Base-by-base conservation (phyloP, 2,797 vertebrate species). In the Limnodromus scolopaceus region DNA sequence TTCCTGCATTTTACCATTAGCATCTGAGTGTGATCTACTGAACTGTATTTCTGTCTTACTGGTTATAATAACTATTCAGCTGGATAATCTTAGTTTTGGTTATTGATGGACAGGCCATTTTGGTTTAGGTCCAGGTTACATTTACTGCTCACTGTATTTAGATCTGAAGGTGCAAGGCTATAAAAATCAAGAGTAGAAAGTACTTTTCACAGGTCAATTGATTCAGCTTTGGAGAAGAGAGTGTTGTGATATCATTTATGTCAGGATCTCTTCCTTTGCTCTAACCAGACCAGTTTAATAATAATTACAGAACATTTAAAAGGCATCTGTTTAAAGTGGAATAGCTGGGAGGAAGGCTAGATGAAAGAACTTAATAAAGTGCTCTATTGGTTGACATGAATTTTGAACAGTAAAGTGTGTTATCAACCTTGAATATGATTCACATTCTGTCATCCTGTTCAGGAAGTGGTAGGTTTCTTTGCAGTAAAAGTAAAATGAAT, bases 161-260 rank as follows among this genome's bases (percentile, higher is more conserved):
- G 24, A 72, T 61, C 18, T 57, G 54, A 89, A 80, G 30, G 32
- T 53, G 60, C 17, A 83, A 89, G 17, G 16, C 25, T 85, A n/a
- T 57, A 74, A 84, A 93, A 82, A 70, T 19, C 70, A 3, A 53
- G 8, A 76, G 12, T 9, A 58, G 45, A 80, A 91, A 75, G 30
- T 81, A 58, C 32, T 87, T 91, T 91, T 89, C 71, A 93, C 49
- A 58, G 57, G 41, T 91, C 45, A 83, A 91, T 94, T 89, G 48
- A 49, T 68, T 75, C 46, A 78, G 4, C 64, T 61, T 66, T 65
- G 49, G 45, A 84, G 43, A 80, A 79, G 25, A 51, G 28, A 30
- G 6, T 36, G 30, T 77, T 80, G 48, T 61, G 64, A 68, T 75
- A 91, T 39, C 1, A 2, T 19, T 89, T 84, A 85, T 77, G 43